Percentiles rank a stretch among this genome's conserved stretches.
Evolutionary conservation across 1,140 invertebrate genomes (phyloP).

Genomic region (Callitettix versicolor): DNA sequence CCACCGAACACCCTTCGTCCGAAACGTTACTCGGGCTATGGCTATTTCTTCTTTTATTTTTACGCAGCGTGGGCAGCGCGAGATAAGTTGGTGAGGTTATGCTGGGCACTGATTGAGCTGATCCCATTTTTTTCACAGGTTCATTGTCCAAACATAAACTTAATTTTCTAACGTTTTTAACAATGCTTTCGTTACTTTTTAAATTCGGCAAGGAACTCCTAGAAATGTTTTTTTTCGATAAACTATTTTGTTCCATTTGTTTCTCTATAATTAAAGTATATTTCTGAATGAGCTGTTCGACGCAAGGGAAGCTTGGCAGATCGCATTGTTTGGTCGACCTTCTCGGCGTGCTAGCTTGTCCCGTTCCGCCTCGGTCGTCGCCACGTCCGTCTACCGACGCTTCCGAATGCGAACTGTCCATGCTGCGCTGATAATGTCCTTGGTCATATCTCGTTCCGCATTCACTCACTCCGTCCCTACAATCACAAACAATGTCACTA

Average conservation of each 20-base stretch:
- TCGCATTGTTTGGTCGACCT: background rate
- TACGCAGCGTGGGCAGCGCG: slow-evolving; percentile 9
- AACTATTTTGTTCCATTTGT: slow-evolving; percentile 2
- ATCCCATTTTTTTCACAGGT: slow-evolving; percentile 2
- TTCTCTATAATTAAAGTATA: background rate
- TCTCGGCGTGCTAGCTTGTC: background rate
- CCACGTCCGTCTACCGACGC: no score
- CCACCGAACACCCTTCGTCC: slow-evolving; percentile 11
- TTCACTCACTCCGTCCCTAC: background rate
- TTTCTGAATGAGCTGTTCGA: slow-evolving; percentile 1
- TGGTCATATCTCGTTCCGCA: background rate
- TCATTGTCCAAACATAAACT: slow-evolving; percentile 4
- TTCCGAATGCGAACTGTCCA: no score
- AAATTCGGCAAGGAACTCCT: slow-evolving; percentile 1
- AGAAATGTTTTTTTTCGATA: background rate
- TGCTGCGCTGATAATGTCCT: no score
- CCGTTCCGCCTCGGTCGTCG: background rate
- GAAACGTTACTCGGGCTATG: slow-evolving; percentile 7
- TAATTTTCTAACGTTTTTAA: slow-evolving; percentile 6
- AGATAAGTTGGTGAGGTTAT: slow-evolving; percentile 8
- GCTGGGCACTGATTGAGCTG: background rate
- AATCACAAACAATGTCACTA: background rate
- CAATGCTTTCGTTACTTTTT: background rate
- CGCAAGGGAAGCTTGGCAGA: background rate
- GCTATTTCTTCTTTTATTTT: background rate